Evolutionary conservation across 2,113 vertebrate genomes (phyloP), one percentile per base, ranked within the genome.

Genomic region (Tragelaphus strepsiceros): DNA sequence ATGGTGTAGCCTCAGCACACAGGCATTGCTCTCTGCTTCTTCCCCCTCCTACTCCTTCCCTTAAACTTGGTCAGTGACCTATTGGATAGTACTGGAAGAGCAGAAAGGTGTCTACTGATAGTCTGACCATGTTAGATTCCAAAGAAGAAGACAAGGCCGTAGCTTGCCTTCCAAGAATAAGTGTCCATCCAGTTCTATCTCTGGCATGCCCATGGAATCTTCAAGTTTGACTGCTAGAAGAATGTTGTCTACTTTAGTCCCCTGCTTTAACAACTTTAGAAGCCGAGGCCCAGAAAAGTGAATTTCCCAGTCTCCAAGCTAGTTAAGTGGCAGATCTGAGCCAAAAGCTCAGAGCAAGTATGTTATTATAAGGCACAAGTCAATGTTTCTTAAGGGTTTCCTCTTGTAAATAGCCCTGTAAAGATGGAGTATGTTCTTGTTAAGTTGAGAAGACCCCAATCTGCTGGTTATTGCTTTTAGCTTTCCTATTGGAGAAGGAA

Each of bases 361-460:
- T 22, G 8, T 58, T 93, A 62, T 49, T 96, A 51, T 93, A 43
- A 94, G 91, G 28, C 53, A 90, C 11, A 95, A 88, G 4, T 67
- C 49, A 96, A 93, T 81, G 35, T 97, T 94, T 83, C 59, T 94
- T 96, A 95, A 95, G 53, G 46, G 15, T 78, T 85, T 28, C 51
- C n/a, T 58, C 80, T 93, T 95, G 43, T 91, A 84, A 95, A 90
- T 88, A 61, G 54, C 53, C 49, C 43, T 89, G 26, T 64, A 96
- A 35, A 96, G 32, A 88, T n/a, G 24, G 1, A 6, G 8, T 78
- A 62, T 51, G 6, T 86, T 54, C 21, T 94, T 88, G 19, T 93
- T 59, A 92, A 54, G 8, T 59, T 88, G 10, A 5, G 24, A 88
- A 88, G 56, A 88, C 46, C 10, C 7, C 35, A 1, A 67, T 86